These are phyloP conservation scores for Villa cingulata DNA, from an alignment of 2,888 invertebrate species.

Conservation along the genomic window DNA sequence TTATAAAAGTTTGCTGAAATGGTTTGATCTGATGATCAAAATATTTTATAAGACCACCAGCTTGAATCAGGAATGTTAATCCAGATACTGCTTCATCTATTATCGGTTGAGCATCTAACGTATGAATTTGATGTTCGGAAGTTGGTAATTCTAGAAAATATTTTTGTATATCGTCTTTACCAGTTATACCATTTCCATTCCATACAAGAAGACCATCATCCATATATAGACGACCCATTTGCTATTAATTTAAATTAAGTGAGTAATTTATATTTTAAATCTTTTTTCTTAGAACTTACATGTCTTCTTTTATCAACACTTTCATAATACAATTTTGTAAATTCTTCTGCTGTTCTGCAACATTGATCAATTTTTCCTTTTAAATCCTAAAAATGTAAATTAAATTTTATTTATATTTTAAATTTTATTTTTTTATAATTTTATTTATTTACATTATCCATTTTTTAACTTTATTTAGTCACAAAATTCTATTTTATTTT, in stretches of 20 bases:
- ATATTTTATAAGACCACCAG: slow-evolving; percentile 69
- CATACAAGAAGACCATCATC: slow-evolving; percentile 75
- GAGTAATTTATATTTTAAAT: slow-evolving; percentile 1
- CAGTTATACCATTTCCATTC: slow-evolving; percentile 80
- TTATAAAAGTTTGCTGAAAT: slow-evolving; percentile 75
- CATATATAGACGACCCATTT: slow-evolving; percentile 68
- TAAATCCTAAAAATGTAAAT: slow-evolving; percentile 39
- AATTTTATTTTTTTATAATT: not conserved
- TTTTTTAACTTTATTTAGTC: too few species aligned
- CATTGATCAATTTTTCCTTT: slow-evolving; percentile 63
- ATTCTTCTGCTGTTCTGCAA: slow-evolving; percentile 74
- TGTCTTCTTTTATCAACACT: slow-evolving; percentile 77
- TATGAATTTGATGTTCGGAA: slow-evolving; percentile 60
- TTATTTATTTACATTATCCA: slow-evolving; percentile 4
- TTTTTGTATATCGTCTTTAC: slow-evolving; percentile 70
- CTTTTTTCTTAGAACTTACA: slow-evolving; percentile 36
- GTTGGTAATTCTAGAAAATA: slow-evolving; percentile 73
- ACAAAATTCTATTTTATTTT: too few species aligned
- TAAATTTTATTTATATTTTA: not conserved
- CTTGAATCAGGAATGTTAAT: slow-evolving; percentile 68
- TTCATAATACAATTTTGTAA: slow-evolving; percentile 79
- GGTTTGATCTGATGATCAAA: slow-evolving; percentile 45
- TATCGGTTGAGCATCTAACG: slow-evolving; percentile 80
- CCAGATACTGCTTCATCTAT: slow-evolving; percentile 58
- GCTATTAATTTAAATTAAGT: slow-evolving; percentile 39